phyloP scores from a whole-genome alignment of 2,888 invertebrate genomes.

The Branchellion lobata region DNA sequence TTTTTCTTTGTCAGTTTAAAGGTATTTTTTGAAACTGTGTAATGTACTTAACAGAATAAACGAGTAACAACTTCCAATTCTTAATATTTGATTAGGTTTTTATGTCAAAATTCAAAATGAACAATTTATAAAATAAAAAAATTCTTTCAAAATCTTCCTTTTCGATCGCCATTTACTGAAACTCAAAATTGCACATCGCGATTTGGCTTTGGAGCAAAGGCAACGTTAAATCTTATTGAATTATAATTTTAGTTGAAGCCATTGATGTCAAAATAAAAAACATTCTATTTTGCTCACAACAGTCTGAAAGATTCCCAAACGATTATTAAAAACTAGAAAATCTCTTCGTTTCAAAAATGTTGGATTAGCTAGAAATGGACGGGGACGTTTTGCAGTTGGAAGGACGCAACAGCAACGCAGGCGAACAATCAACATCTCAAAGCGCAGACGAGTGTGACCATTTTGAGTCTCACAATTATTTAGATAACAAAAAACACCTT shows the following conservation, averaged over 20 bases:
- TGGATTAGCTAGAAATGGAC: background rate
- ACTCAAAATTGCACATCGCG: background rate
- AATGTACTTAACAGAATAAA: too few species aligned
- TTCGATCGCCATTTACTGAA: too few species aligned
- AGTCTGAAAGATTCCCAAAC: background rate
- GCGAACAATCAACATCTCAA: background rate
- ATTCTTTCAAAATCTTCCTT: too few species aligned
- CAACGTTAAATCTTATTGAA: constrained; percentile 35
- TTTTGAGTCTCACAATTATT: too few species aligned
- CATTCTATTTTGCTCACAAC: background rate
- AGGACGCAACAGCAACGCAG: background rate
- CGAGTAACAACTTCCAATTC: too few species aligned
- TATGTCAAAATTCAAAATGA: too few species aligned
- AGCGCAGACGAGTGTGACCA: constrained; percentile 10
- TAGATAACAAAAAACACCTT: too few species aligned
- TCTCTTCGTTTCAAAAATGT: background rate
- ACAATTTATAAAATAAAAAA: too few species aligned
- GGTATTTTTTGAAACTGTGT: background rate
- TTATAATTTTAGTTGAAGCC: constrained; percentile 41
- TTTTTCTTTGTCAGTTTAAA: too few species aligned
- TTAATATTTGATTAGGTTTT: too few species aligned
- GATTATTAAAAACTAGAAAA: background rate
- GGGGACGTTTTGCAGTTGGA: background rate
- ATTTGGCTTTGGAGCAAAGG: constrained; percentile 27
- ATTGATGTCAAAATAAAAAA: constrained; percentile 40